phyloP scores from a whole-genome alignment of 2,888 invertebrate genomes.

The Reticulitermes lucifugus region DNA sequence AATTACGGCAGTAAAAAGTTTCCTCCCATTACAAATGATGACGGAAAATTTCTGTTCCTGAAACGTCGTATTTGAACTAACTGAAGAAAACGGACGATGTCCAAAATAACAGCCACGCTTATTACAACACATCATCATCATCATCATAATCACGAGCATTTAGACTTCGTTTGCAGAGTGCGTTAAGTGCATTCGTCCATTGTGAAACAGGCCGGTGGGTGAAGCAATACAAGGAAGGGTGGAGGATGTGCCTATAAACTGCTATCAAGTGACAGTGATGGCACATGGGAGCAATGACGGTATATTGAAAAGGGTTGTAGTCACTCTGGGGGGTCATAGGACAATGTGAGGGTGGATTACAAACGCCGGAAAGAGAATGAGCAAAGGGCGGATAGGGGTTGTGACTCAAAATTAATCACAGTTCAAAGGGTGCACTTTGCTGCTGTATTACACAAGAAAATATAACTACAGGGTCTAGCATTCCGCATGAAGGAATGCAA shows the following conservation, averaged over 20 bases:
- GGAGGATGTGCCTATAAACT: constrained; percentile 31
- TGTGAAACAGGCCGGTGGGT: constrained; percentile 20
- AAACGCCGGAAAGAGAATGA: constrained; percentile 25
- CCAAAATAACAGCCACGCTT: too few species aligned
- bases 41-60: too few species aligned
- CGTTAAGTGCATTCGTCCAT: constrained; percentile 6
- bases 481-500: constrained; percentile 36
- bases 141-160: too few species aligned
- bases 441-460: constrained; percentile 32
- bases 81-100: too few species aligned
- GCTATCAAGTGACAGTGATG: constrained; percentile 31
- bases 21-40: too few species aligned
- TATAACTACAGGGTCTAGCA: not conserved
- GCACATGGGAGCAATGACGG: constrained; percentile 42
- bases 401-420: constrained; percentile 51
- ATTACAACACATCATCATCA: too few species aligned
- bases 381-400: constrained; percentile 22
- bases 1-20: too few species aligned
- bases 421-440: constrained; percentile 43
- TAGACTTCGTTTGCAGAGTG: too few species aligned
- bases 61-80: too few species aligned
- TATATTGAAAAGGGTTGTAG: constrained; percentile 48
- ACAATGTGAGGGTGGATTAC: constrained; percentile 39
- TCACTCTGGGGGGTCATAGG: constrained; percentile 37
- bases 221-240: constrained; percentile 1